Percentiles rank a stretch among this genome's conserved stretches.
These are phyloP conservation scores for Hoplostethus atlanticus DNA, from an alignment of 2,797 vertebrate species.

Conservation along the genomic window DNA sequence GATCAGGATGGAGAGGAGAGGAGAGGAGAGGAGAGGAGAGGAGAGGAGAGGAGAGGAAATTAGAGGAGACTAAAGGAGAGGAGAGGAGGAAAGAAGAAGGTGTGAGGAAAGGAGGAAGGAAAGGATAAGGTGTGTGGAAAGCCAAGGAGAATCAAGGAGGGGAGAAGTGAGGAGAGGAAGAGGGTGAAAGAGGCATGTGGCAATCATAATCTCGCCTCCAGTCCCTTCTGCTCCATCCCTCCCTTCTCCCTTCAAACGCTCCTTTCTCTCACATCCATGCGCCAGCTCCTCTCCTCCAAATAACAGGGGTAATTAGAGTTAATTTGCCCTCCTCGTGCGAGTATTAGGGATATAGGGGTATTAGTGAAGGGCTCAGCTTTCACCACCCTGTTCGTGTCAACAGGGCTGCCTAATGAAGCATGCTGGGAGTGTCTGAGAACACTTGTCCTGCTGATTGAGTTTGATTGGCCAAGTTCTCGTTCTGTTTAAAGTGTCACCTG, in stretches of 20 bases:
- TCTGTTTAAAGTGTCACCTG: constrained; percentile 67
- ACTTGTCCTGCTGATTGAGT: constrained; percentile 69
- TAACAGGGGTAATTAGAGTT: constrained; percentile 75
- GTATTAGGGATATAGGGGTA: constrained; percentile 59
- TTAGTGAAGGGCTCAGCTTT: constrained; percentile 72
- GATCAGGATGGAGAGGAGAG: constrained; percentile 43
- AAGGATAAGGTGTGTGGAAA: not conserved
- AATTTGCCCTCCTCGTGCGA: constrained; percentile 74
- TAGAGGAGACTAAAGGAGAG: constrained; percentile 14
- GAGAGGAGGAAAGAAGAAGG: not conserved
- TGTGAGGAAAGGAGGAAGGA: constrained; percentile 2
- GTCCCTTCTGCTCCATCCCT: constrained; percentile 59
- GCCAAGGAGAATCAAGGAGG: constrained; percentile 16
- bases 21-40: constrained; percentile 2
- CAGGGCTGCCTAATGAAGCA: constrained; percentile 77
- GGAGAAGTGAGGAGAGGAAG: not conserved
- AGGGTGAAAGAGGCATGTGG: constrained; percentile 67
- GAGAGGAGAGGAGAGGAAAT: constrained; percentile 7
- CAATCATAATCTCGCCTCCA: constrained; percentile 72
- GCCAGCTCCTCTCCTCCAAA: constrained; percentile 62
- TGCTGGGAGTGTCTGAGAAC: constrained; percentile 71
- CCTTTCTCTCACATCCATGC: constrained; percentile 63
- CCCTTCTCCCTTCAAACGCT: constrained; percentile 60
- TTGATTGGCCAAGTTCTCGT: constrained; percentile 48
- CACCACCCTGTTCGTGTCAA: constrained; percentile 74